phyloP scores from a whole-genome alignment of 2,113 vertebrate species.

The Sorex fumeus region DNA sequence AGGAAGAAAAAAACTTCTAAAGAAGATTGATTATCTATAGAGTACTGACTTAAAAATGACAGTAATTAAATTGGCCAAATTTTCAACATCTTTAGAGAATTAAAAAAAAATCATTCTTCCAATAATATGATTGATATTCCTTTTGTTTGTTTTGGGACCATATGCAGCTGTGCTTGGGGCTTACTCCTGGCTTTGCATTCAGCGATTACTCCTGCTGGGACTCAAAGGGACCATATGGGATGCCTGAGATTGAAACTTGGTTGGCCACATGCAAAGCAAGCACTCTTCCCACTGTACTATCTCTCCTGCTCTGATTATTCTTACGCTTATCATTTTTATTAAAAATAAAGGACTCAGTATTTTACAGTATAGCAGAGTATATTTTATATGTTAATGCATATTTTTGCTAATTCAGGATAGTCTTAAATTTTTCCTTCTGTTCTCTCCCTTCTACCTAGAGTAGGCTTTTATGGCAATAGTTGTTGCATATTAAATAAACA shows the following conservation, averaged over 20 bases:
- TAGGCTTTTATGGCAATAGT: background rate
- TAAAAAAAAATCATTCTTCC: constrained; percentile 18
- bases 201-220: no score
- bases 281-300: background rate
- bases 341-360: constrained; percentile 16
- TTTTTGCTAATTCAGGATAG: background rate
- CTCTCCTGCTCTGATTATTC: background rate
- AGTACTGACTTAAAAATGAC: background rate
- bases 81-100: background rate
- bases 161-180: no score
- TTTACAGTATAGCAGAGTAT: background rate
- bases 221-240: no score
- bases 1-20: background rate
- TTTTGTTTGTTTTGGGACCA: no score
- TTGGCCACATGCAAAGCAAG: no score
- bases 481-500: background rate
- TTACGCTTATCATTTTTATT: constrained; percentile 12
- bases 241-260: no score
- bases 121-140: background rate
- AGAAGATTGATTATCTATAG: background rate
- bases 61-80: background rate
- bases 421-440: constrained; percentile 39
- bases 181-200: no score
- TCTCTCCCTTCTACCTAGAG: background rate
- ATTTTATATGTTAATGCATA: background rate